Percentiles rank a stretch among this genome's conserved stretches.
Conservation (phyloP, 2,113 vertebrate genomes). For the Meleagris gallopavo region DNA sequence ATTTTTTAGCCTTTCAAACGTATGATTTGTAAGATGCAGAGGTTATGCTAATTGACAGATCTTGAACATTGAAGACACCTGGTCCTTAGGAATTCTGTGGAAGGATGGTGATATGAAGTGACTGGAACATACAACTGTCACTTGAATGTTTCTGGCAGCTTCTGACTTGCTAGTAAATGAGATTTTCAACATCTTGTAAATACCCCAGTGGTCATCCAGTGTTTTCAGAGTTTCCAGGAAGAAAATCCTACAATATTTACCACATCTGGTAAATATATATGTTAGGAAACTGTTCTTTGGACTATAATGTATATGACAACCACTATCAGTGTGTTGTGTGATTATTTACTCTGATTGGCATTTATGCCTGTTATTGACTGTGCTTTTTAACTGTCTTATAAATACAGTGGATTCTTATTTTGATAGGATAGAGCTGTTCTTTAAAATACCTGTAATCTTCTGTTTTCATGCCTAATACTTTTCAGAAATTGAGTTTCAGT, state of each 20-base stretch:
- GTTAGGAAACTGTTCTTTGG: background rate
- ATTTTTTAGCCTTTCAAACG: background rate
- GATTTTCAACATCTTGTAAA: background rate
- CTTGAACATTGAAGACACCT: background rate
- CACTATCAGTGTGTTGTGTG: background rate
- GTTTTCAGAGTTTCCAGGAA: background rate
- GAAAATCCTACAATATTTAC: background rate
- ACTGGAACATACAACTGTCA: background rate
- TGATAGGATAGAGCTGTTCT: background rate
- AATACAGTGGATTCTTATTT: background rate
- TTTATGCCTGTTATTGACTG: background rate
- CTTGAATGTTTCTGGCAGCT: background rate
- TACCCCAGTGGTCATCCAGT: background rate
- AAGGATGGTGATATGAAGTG: background rate
- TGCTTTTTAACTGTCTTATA: background rate
- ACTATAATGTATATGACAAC: background rate
- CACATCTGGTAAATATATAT: background rate
- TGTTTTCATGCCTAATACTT: background rate
- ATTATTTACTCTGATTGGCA: background rate
- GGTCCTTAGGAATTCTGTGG: background rate
- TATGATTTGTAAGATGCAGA: background rate
- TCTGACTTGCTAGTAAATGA: background rate
- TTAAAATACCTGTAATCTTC: background rate
- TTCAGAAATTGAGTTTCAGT: background rate
- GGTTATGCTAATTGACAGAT: background rate